phyloP scores from a whole-genome alignment of 2,797 vertebrate genomes.

The Chelidonichthys spinosus region DNA sequence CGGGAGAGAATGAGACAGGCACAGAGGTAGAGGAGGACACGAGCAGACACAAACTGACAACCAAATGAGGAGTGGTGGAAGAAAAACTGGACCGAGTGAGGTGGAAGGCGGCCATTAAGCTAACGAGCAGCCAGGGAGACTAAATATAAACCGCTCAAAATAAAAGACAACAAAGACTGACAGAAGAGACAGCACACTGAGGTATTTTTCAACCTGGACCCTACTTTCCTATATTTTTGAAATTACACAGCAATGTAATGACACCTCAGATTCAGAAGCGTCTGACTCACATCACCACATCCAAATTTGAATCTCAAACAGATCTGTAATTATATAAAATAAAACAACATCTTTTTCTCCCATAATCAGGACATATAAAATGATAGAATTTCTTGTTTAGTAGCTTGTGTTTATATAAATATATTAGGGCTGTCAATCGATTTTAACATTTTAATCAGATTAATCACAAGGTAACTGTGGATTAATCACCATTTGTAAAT shows the following conservation, averaged over 20 bases:
- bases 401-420: too few species aligned
- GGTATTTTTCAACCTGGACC: background rate
- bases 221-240: background rate
- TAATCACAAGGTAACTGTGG: too few species aligned
- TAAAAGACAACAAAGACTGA: conserved; percentile 14
- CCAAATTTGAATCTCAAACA: background rate
- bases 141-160: conserved; percentile 11
- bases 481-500: too few species aligned
- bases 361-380: too few species aligned
- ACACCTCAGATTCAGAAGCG: background rate
- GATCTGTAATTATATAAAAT: background rate
- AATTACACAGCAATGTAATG: background rate
- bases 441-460: too few species aligned
- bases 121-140: conserved; percentile 13
- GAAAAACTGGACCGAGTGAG: conserved; percentile 15
- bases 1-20: conserved; percentile 29
- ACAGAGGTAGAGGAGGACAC: conserved; percentile 25
- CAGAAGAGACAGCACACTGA: conserved; percentile 1
- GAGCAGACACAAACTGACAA: conserved; percentile 13
- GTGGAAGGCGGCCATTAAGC: conserved; percentile 1
- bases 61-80: conserved; percentile 4
- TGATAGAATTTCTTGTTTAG: too few species aligned
- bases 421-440: too few species aligned
- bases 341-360: background rate
- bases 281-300: background rate